phyloP scores from a whole-genome alignment of 2,797 vertebrate species.

The Hephaestus fuliginosus region DNA sequence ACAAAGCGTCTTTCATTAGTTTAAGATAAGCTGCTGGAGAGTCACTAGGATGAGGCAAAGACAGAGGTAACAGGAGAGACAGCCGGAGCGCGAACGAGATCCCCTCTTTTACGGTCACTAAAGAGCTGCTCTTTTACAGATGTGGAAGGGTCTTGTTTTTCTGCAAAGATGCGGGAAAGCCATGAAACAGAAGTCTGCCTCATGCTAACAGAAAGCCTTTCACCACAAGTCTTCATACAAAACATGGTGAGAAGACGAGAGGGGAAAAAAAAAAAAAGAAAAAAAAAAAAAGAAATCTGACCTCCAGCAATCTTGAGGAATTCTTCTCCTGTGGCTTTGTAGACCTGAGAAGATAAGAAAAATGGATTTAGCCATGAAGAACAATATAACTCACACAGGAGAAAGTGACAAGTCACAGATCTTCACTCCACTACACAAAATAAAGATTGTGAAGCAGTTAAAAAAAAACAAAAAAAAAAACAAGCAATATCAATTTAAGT shows the following conservation, averaged over 20 bases:
- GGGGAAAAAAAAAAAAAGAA: background rate
- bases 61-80: constrained; percentile 71
- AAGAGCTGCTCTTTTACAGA: constrained; percentile 64
- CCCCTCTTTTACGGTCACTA: constrained; percentile 44
- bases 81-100: constrained; percentile 41
- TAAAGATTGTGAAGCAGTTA: background rate
- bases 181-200: constrained; percentile 58
- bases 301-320: constrained; percentile 99
- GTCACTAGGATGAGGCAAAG: constrained; percentile 66
- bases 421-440: background rate
- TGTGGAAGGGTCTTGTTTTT: constrained; percentile 48
- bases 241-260: constrained; percentile 18
- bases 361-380: constrained; percentile 18
- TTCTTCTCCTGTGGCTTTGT: constrained; percentile 98
- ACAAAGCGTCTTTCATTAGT: constrained; percentile 88
- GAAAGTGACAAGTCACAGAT: background rate
- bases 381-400: background rate
- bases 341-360: constrained; percentile 86
- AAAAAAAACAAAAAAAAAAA: background rate
- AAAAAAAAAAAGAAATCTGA: constrained; percentile 81
- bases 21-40: constrained; percentile 68
- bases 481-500: background rate
- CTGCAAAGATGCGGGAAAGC: constrained; percentile 48
- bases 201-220: constrained; percentile 63
- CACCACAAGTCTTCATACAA: constrained; percentile 42